Conservation (phyloP, 2,797 vertebrate genomes). For the Pterois miles region DNA sequence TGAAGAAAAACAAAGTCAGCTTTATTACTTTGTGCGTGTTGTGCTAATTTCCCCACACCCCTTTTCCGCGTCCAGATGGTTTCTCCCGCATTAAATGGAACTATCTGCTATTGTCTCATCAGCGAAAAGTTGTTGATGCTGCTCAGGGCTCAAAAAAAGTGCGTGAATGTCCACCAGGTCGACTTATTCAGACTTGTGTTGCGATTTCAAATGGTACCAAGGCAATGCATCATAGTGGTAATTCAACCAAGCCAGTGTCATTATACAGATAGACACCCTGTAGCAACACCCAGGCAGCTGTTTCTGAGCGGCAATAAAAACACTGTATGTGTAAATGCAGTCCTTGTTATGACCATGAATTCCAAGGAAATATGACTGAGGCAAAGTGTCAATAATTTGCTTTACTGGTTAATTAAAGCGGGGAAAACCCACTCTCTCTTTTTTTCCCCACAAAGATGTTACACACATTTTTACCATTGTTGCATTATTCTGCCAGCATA, state of each 20-base stretch:
- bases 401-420: neutral
- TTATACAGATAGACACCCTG: conserved; percentile 37
- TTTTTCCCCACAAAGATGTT: neutral
- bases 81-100: conserved; percentile 86
- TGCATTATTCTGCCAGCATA: neutral
- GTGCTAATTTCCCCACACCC: conserved; percentile 53
- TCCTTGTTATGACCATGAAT: too few relatives aligned
- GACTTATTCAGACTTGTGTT: neutral
- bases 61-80: conserved; percentile 72
- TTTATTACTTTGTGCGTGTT: accelerated
- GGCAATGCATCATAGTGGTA: neutral
- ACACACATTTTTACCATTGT: neutral
- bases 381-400: neutral
- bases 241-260: neutral
- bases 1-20: accelerated
- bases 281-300: conserved; percentile 25
- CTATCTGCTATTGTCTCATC: conserved; percentile 91
- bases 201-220: neutral
- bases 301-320: neutral
- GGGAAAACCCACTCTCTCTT: neutral
- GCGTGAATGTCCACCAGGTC: neutral
- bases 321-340: neutral
- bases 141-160: conserved; percentile 14
- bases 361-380: neutral
- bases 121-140: conserved; percentile 88